phyloP scores from a whole-genome alignment of 2,888 invertebrate species.

The Seira ritae region DNA sequence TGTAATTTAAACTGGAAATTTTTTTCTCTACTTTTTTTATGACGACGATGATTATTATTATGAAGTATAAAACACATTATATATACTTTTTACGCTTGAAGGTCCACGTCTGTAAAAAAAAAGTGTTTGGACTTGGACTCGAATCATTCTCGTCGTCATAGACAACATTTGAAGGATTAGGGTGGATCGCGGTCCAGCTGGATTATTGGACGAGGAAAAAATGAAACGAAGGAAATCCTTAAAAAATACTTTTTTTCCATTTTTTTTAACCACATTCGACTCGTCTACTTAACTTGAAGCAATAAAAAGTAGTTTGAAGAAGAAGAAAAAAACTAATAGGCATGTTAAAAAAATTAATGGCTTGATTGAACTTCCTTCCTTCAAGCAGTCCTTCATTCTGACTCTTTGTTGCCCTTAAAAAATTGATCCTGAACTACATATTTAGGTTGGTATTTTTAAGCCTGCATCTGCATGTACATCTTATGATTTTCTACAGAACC shows the following conservation, averaged over 20 bases:
- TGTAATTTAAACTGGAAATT: neutral
- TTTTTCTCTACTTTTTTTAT: neutral
- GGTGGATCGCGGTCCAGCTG: slow-evolving; percentile 41
- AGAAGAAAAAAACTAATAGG: neutral
- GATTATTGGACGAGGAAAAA: neutral
- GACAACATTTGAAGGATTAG: slow-evolving; percentile 33
- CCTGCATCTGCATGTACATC: too few species aligned
- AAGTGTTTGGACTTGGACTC: neutral
- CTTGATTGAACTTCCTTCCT: neutral
- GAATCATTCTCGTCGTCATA: neutral
- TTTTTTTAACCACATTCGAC: neutral
- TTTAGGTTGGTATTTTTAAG: too few species aligned
- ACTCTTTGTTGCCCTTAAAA: neutral
- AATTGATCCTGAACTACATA: neutral
- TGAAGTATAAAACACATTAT: neutral
- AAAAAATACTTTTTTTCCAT: neutral
- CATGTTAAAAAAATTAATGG: slow-evolving; percentile 11
- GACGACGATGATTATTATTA: slow-evolving; percentile 11
- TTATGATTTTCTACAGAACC: too few species aligned
- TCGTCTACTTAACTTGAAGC: neutral
- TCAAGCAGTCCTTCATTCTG: neutral
- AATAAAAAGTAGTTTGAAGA: slow-evolving; percentile 6
- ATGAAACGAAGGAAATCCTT: slow-evolving; percentile 20
- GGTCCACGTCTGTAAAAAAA: slow-evolving; percentile 1
- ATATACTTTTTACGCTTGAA: neutral